These are phyloP conservation scores for Oreotrochilus melanogaster DNA, from an alignment of 2,113 vertebrate species.

Conservation along the genomic window DNA sequence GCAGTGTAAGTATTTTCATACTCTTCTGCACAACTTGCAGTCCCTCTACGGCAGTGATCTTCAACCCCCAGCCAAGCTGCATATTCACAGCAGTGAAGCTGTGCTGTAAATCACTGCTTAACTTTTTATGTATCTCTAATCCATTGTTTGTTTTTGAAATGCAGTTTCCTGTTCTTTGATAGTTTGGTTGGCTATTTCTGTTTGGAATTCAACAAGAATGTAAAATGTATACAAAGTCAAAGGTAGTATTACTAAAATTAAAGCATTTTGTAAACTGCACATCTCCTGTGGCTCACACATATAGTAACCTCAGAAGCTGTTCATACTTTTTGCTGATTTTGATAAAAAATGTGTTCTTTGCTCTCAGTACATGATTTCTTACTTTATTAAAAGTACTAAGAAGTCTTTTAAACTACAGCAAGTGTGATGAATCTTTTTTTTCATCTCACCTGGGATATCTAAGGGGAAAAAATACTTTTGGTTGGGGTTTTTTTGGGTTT, in stretches of 20 bases:
- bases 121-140: background rate
- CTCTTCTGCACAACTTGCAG: background rate
- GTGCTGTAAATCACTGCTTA: background rate
- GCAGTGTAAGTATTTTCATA: conserved; percentile 80
- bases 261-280: background rate
- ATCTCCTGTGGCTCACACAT: background rate
- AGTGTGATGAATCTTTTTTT: background rate
- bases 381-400: background rate
- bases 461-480: background rate
- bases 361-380: background rate
- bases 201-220: background rate
- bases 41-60: background rate
- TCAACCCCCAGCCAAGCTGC: background rate
- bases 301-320: background rate
- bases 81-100: background rate
- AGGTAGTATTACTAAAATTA: background rate
- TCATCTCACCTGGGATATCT: background rate
- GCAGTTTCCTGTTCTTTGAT: background rate
- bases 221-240: background rate
- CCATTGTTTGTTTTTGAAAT: background rate
- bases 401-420: background rate
- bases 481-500: too few species aligned
- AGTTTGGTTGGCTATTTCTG: background rate
- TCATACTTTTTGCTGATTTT: background rate
- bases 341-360: background rate